A percentile compares a stretch with the other conserved stretches of the same genome.
Evolutionary conservation across 1,140 invertebrate genomes (phyloP).

Genomic region (Pogonognathellus flavescens): DNA sequence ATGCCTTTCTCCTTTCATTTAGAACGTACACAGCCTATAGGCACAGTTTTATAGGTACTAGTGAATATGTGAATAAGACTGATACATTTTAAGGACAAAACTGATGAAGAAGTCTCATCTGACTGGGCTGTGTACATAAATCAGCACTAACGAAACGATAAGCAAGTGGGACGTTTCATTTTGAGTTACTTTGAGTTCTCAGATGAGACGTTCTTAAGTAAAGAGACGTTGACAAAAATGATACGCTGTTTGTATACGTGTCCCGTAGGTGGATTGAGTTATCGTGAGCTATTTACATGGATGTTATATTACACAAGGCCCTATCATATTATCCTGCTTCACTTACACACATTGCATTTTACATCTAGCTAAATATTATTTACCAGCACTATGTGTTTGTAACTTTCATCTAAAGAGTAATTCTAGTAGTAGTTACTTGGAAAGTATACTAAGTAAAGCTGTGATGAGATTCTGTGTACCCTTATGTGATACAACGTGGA

Average conservation of each 20-base stretch:
- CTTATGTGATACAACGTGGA: not conserved
- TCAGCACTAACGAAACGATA: constrained; percentile 28
- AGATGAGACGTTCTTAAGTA: constrained; percentile 19
- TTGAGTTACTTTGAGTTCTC: constrained; percentile 14
- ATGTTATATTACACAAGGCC: no score
- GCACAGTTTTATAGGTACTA: not conserved
- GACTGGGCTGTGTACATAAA: not conserved
- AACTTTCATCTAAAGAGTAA: no score
- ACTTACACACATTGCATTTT: no score
- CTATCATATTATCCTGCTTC: no score
- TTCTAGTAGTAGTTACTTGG: no score
- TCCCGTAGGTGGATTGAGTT: not conserved
- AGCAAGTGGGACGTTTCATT: constrained; percentile 9
- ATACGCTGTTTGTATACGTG: constrained; percentile 1
- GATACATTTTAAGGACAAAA: no score
- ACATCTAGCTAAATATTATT: no score
- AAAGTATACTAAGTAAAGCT: not conserved
- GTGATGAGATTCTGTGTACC: no score
- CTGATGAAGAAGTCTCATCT: constrained; percentile 23
- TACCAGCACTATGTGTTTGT: no score
- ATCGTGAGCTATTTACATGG: no score
- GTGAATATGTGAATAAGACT: no score
- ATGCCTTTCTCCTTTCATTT: not conserved
- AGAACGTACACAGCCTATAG: not conserved
- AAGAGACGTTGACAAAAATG: constrained; percentile 35